phyloP scores from a whole-genome alignment of 2,797 vertebrate species.

The Enteromius trimaculatus region DNA sequence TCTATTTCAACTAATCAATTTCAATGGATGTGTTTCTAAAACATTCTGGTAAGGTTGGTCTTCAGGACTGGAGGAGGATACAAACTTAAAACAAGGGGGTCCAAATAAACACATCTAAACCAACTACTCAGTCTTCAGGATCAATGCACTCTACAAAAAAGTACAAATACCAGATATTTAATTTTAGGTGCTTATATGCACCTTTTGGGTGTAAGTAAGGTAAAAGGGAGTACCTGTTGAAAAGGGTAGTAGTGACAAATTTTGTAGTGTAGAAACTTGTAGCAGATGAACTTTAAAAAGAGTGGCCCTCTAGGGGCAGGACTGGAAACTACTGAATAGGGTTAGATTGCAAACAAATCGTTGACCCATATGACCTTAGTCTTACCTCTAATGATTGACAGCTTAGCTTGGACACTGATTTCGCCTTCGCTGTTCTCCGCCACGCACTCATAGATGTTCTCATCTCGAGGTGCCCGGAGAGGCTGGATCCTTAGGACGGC shows the following conservation, averaged over 20 bases:
- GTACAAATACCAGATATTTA: not conserved
- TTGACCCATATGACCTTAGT: not conserved
- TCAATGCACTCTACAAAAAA: not conserved
- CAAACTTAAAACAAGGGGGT: not conserved
- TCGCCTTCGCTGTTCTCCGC: conserved; percentile 91
- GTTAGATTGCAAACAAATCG: not conserved
- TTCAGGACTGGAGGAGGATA: no score
- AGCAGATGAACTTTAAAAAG: not conserved
- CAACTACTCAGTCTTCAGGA: not conserved
- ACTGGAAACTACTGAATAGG: not conserved
- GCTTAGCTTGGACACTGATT: conserved; percentile 90
- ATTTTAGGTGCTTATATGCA: not conserved
- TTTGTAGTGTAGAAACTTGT: not conserved
- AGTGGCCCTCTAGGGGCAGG: not conserved
- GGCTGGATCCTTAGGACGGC: conserved; percentile 96
- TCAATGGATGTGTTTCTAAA: not conserved
- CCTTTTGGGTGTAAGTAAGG: not conserved
- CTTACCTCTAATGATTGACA: conserved; percentile 97
- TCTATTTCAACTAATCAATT: not conserved
- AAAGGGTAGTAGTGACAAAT: not conserved
- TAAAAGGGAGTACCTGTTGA: not conserved
- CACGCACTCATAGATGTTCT: conserved; percentile 95
- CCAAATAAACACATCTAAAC: not conserved
- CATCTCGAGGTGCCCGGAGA: conserved; percentile 91
- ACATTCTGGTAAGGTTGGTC: not conserved